Percentiles rank a stretch among this genome's conserved stretches.
phyloP scores from a whole-genome alignment of 1,140 invertebrate genomes.

The Harlomillsia oculata region DNA sequence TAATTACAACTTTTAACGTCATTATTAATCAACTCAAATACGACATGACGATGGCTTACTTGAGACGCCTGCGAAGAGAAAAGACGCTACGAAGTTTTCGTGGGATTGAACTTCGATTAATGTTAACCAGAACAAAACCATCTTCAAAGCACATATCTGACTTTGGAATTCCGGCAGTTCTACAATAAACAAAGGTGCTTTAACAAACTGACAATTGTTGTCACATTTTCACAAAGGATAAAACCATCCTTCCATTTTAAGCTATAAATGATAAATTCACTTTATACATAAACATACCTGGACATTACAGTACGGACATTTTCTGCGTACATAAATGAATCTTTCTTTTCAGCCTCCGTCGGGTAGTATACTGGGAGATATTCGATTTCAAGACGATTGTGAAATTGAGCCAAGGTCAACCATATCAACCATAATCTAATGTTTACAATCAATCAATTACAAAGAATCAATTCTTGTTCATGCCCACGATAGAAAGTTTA shows the following conservation, averaged over 20 bases:
- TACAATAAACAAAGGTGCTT: slow-evolving; percentile 44
- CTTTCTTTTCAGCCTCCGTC: slow-evolving; percentile 69
- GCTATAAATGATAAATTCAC: slow-evolving; percentile 7
- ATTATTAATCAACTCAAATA: no score
- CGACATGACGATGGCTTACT: background rate
- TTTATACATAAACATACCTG: slow-evolving; percentile 53
- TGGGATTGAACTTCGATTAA: background rate
- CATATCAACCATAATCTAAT: slow-evolving; percentile 71
- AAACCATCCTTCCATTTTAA: slow-evolving; percentile 26
- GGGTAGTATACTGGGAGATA: slow-evolving; percentile 87
- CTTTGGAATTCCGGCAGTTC: slow-evolving; percentile 67
- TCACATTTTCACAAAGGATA: background rate
- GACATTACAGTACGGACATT: slow-evolving; percentile 88
- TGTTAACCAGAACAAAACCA: slow-evolving; percentile 11
- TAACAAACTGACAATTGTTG: background rate
- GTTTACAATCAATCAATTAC: slow-evolving; percentile 18
- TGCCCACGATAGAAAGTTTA: background rate
- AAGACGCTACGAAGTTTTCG: background rate
- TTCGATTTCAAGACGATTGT: slow-evolving; percentile 84
- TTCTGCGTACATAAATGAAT: slow-evolving; percentile 80
- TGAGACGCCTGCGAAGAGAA: slow-evolving; percentile 7
- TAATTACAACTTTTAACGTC: background rate
- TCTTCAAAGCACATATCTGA: slow-evolving; percentile 91
- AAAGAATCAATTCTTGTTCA: background rate
- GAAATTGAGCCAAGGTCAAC: slow-evolving; percentile 81